These are phyloP conservation scores for Accipiter cooperii DNA, from an alignment of 2,113 vertebrate genomes.

Conservation along the genomic window DNA sequence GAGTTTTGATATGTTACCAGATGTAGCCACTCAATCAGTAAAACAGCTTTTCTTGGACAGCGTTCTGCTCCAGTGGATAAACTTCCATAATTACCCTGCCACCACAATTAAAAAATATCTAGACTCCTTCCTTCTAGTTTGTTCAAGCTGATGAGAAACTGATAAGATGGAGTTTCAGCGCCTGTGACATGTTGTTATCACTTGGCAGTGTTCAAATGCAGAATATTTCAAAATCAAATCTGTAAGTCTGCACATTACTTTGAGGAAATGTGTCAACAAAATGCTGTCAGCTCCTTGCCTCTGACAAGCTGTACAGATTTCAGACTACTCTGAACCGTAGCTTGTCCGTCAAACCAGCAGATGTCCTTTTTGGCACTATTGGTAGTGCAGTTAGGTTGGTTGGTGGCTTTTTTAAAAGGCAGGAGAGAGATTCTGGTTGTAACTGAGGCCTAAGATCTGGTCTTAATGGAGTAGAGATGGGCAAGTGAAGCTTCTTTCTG, in stretches of 20 bases:
- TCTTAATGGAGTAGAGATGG: not conserved
- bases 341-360: slow-evolving; percentile 39
- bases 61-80: not conserved
- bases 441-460: not conserved
- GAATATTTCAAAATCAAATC: slow-evolving; percentile 38
- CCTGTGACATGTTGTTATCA: slow-evolving; percentile 1
- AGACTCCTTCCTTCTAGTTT: not conserved
- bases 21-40: not conserved
- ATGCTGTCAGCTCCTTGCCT: slow-evolving; percentile 27
- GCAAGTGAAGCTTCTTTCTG: not conserved
- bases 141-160: not conserved
- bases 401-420: not conserved
- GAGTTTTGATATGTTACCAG: not conserved
- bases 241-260: not conserved
- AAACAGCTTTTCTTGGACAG: slow-evolving; percentile 19
- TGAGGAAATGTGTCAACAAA: slow-evolving; percentile 50
- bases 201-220: slow-evolving; percentile 2
- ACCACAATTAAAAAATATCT: slow-evolving; percentile 10
- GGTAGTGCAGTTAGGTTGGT: not conserved
- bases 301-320: slow-evolving; percentile 23
- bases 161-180: not conserved
- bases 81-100: not conserved
- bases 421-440: not conserved
- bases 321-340: not conserved
- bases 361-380: not conserved